Evolutionary conservation across 2,797 vertebrate genomes (phyloP).

Genomic region (Peromyscus nudipes): DNA sequence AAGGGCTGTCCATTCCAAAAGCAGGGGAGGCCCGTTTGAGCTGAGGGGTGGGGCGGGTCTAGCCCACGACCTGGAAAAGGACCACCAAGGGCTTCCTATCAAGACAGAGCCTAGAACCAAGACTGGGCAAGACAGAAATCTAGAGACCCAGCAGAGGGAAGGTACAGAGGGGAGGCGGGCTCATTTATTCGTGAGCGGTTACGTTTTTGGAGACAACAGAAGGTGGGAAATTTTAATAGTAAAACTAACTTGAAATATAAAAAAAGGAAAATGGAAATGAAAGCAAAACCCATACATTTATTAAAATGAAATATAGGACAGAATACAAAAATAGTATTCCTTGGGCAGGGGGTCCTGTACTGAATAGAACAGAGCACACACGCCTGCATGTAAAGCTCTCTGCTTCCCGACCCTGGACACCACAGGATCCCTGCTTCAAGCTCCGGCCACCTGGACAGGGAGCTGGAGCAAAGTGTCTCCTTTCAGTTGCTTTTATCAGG

Average conservation of each 20-base stretch:
- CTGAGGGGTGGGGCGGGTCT: too few relatives aligned
- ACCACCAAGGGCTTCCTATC: not conserved
- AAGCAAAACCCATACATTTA: not conserved
- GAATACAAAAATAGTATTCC: not conserved
- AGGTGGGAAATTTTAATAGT: not conserved
- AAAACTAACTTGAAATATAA: not conserved
- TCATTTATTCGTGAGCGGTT: not conserved
- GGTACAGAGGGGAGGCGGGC: not conserved
- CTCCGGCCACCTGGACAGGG: too few relatives aligned
- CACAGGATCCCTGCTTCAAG: not conserved
- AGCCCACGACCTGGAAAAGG: not conserved
- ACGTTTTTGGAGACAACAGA: not conserved
- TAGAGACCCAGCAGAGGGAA: not conserved
- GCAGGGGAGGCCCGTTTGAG: not conserved
- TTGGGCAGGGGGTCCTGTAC: not conserved
- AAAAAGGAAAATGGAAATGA: not conserved
- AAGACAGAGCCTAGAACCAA: not conserved
- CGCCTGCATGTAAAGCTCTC: not conserved
- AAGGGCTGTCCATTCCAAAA: not conserved
- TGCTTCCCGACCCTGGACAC: not conserved
- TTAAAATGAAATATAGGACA: not conserved
- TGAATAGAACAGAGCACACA: not conserved
- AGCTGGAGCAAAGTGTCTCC: not conserved
- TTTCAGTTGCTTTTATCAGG: not conserved
- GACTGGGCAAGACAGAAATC: not conserved